Evolutionary conservation across 2,797 vertebrate species (phyloP).

Genomic region (Gila robusta): DNA sequence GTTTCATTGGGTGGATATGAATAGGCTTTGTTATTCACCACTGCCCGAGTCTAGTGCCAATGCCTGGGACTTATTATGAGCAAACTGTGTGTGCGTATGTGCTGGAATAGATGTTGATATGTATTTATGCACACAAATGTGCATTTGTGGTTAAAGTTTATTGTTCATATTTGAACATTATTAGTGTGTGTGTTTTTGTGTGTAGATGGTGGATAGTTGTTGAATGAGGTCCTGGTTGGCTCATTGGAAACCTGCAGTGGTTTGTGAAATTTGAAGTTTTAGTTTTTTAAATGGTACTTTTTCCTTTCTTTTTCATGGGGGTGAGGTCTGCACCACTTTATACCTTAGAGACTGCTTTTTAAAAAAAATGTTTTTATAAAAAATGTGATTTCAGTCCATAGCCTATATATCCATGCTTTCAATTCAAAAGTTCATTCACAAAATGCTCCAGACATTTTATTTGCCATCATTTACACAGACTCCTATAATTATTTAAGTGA

Average conservation of each 20-base stretch:
- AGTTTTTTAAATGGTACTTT: slow-evolving; percentile 62
- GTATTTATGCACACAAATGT: slow-evolving; percentile 56
- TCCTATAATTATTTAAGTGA: background rate
- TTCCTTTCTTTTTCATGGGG: slow-evolving; percentile 50
- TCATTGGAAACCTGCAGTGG: slow-evolving; percentile 53
- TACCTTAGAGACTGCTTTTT: background rate
- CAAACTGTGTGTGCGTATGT: slow-evolving; percentile 77
- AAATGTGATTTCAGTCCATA: background rate
- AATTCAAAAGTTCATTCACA: background rate
- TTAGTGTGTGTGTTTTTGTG: slow-evolving; percentile 57
- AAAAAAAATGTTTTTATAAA: background rate
- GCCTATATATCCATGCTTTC: background rate
- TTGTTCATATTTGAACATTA: slow-evolving; percentile 42
- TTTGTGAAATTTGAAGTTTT: slow-evolving; percentile 52
- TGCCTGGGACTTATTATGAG: slow-evolving; percentile 87
- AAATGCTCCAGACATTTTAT: background rate
- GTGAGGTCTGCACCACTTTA: background rate
- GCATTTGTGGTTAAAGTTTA: slow-evolving; percentile 54
- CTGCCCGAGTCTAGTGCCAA: slow-evolving; percentile 83
- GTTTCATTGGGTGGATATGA: slow-evolving; percentile 85
- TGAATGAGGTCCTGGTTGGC: slow-evolving; percentile 56
- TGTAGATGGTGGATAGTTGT: slow-evolving; percentile 58
- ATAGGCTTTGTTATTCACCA: slow-evolving; percentile 85
- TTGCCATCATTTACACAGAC: background rate
- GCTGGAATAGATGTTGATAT: slow-evolving; percentile 65